Base-by-base conservation (phyloP, 2,888 invertebrate species). In the Eubasilissa splendida region DNA sequence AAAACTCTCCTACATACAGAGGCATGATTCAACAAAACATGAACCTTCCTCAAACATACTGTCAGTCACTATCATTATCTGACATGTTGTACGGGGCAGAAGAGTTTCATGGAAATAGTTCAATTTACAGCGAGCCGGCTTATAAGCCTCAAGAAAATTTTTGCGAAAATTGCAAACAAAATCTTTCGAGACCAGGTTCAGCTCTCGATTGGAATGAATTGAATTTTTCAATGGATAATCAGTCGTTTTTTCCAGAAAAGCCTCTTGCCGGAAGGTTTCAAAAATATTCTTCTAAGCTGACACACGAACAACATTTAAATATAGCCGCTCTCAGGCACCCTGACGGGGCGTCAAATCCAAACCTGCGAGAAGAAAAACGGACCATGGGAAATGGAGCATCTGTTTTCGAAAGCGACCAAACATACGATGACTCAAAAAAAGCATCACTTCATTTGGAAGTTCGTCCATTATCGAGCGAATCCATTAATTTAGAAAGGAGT, bases 301-400 rank as follows among this genome's bases (percentile, higher is more conserved):
- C 91, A 85, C 84, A 91, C 88, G 90, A 90, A 87, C 84, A 84
- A 74, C 90, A 90, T 84, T 88, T 90, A 12, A 91, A 93, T 84
- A 92, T 93, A 86, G 95, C 96, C 56, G 94, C 94, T 82, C 88
- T 97, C 76, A 92, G 96, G 84, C 96, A 96, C 89, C 97, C 97
- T 5, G 97, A 97, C 86, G 97, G 97, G 70, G 97, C 97, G 75
- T 97, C 97, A 42, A 97, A 97, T 91, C 97, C 97, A 22, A 96
- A 97, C 89, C 91, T 97, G 85, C 92, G 93, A 79, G 95, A 94
- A 87, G 93, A 93, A 87, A 91, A 91, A 85, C 90, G 93, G 85
- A 87, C 92, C 84, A 92, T 93, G 1, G 93, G 93, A 12, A 93
- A 91, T 82, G 93, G 93, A 5, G 92, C 93, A 10, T 91, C 92